Conservation (phyloP, 1,140 invertebrate genomes). For the Theocolax elegans region DNA sequence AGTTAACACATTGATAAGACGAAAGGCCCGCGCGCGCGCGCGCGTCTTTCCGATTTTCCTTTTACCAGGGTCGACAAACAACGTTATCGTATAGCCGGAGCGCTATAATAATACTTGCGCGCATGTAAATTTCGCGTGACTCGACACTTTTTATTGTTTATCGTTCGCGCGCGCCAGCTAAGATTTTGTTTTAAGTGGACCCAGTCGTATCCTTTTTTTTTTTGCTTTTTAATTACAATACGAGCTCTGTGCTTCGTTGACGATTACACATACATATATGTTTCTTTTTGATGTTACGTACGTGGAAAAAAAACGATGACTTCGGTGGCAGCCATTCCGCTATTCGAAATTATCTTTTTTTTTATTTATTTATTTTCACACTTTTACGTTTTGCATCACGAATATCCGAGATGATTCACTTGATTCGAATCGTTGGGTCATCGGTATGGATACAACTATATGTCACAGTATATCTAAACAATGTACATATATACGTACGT, state of each 20-base stretch:
- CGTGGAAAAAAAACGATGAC: conserved; percentile 63
- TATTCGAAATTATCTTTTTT: too few species aligned
- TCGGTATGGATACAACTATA: too few species aligned
- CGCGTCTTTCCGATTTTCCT: neutral
- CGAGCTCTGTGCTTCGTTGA: neutral
- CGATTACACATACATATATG: neutral
- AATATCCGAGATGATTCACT: too few species aligned
- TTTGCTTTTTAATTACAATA: neutral
- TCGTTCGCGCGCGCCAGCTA: neutral
- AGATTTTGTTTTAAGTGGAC: too few species aligned
- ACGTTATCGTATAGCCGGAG: neutral
- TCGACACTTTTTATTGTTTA: conserved; percentile 39
- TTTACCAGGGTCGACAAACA: conserved; percentile 43
- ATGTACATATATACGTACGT: too few species aligned
- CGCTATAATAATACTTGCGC: neutral
- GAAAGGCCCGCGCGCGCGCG: neutral
- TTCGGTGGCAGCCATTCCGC: conserved; percentile 64
- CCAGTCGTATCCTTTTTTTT: neutral
- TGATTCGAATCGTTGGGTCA: too few species aligned
- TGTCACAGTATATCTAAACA: too few species aligned
- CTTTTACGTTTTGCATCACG: too few species aligned
- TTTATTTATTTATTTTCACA: too few species aligned
- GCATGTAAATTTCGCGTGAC: conserved; percentile 45
- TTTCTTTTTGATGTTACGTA: conserved; percentile 51
- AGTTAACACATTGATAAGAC: too few species aligned